phyloP scores from a whole-genome alignment of 2,888 invertebrate genomes.

The Adelphocoris suturalis region DNA sequence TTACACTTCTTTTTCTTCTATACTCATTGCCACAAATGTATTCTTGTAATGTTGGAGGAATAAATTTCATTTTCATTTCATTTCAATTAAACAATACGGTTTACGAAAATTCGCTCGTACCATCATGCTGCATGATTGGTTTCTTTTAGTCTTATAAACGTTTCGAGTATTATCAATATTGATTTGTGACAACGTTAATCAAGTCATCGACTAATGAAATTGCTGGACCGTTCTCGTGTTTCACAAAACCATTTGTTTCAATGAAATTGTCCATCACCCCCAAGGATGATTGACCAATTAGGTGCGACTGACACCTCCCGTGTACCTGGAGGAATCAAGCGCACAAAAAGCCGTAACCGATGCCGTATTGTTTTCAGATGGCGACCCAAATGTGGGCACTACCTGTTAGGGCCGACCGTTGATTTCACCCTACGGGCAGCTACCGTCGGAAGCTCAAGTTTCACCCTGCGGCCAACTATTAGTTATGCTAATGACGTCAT shows the following conservation, averaged over 20 bases:
- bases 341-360: too few species aligned
- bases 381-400: not conserved
- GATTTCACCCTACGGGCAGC: not conserved
- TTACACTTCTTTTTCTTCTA: too few species aligned
- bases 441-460: constrained; percentile 9
- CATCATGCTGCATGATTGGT: too few species aligned
- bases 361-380: not conserved
- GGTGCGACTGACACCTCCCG: not conserved
- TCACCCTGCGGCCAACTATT: constrained; percentile 2
- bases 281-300: not conserved
- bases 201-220: too few species aligned
- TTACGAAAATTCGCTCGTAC: too few species aligned
- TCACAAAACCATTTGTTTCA: not conserved
- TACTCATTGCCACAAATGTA: too few species aligned
- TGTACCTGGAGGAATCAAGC: not conserved
- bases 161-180: too few species aligned
- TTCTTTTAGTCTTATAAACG: too few species aligned
- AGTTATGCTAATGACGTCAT: constrained; percentile 12
- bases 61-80: too few species aligned
- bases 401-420: not conserved
- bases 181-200: too few species aligned
- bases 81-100: too few species aligned
- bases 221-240: not conserved
- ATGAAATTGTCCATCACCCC: not conserved
- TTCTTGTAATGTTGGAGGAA: too few species aligned